Base-by-base conservation (phyloP, 92 coral and sea anemone genomes). In the Nematostella vectensis region DNA sequence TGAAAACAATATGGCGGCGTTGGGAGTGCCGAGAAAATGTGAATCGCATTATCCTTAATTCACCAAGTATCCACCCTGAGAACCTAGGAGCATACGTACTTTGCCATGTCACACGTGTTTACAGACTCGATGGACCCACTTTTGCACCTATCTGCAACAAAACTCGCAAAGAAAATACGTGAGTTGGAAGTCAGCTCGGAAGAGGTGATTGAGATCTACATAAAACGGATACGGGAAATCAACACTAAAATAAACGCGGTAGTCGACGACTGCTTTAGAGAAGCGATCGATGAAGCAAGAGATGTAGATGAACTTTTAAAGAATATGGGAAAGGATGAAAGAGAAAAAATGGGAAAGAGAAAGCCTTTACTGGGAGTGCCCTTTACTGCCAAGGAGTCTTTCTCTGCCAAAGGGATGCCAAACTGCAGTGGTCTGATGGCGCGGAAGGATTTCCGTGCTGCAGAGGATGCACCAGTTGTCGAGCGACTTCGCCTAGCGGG, bases 291-390 rank as follows among this genome's bases (percentile, higher is more conserved):
- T 12, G 95, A 85, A 37, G 97, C 97, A 12, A 81, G 72, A 52
- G 72, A 71, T 55, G 48, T 81, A 25, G 97, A 89, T 59, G 80
- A 75, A 73, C 63, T 68, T 78, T 69, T 89, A 15, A 65, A 57
- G 23, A 55, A 55, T 33, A 31, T 85, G 47, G 68, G 64, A 16
- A 65, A 71, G 3, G 64, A 70, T 1, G 78, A 76, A 28, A 75
- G 81, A 39, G 55, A 62, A 17, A 65, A 45, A 18, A 30, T 89
- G 1, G 69, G 57, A 40, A 48, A 62, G 1, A 13, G 54, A 18
- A 86, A 84, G 54, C 95, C 88, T 0, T 71, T 89, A 12, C 59
- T 80, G 18, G 97, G 97, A 25, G 81, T 85, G n/a, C 97, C 97
- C 4, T 89, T 89, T 56, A 89, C 97, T 9, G 80, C 87, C 2